Conservation (phyloP, 1,140 invertebrate species). For the Trichomalopsis sarcophagae region DNA sequence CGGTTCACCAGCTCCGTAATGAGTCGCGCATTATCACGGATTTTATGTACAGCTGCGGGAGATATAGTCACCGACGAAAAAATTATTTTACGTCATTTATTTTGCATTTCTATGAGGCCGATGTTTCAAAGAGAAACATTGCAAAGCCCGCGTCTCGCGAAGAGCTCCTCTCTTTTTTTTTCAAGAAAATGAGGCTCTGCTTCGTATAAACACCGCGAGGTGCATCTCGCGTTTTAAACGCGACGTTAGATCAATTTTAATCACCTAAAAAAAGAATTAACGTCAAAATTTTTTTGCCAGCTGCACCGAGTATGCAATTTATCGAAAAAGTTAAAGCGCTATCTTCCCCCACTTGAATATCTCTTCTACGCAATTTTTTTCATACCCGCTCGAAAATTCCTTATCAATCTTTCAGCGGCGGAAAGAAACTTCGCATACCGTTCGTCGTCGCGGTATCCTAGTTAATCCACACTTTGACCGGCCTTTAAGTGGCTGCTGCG, state of each 20-base stretch:
- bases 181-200: background rate
- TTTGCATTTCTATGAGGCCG: background rate
- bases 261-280: no score
- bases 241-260: background rate
- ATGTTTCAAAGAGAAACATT: background rate
- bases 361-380: no score
- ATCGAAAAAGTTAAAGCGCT: background rate
- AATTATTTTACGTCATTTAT: conserved; percentile 6
- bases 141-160: background rate
- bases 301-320: background rate
- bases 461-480: conserved; percentile 24
- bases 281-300: no score
- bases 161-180: background rate
- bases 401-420: conserved; percentile 13
- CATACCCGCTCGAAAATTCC: background rate
- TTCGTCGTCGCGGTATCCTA: conserved; percentile 4
- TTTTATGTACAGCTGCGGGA: background rate
- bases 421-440: background rate
- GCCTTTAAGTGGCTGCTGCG: background rate
- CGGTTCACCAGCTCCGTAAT: background rate
- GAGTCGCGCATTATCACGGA: background rate
- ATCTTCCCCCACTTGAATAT: no score
- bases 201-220: no score
- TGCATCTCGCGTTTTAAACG: no score
- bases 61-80: background rate